phyloP scores from a whole-genome alignment of 2,113 vertebrate genomes.

The Astur gentilis region DNA sequence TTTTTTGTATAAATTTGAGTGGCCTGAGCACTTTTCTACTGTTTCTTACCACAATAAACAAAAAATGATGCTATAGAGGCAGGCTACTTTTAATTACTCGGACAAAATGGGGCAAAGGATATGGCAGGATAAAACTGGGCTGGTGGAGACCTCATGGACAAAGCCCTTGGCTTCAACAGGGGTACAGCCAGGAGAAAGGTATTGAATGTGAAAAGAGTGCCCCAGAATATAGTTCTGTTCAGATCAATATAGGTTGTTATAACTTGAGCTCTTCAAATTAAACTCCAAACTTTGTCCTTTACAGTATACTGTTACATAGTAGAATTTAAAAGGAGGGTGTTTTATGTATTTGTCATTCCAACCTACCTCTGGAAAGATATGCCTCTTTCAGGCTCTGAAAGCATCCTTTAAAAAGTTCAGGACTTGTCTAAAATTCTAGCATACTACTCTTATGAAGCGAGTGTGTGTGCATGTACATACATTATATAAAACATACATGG shows the following conservation, averaged over 20 bases:
- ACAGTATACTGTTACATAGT: background rate
- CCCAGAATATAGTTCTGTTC: background rate
- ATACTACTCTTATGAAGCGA: background rate
- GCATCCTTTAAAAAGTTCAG: background rate
- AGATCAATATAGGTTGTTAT: background rate
- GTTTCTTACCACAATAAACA: background rate
- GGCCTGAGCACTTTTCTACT: accelerated
- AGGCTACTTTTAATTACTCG: background rate
- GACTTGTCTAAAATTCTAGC: background rate
- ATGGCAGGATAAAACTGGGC: background rate
- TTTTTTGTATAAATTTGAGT: background rate
- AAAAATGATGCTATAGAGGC: background rate
- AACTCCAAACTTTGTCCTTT: background rate
- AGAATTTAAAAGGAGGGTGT: background rate
- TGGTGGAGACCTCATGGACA: background rate
- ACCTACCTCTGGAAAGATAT: background rate
- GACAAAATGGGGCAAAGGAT: background rate
- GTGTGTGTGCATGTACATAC: background rate
- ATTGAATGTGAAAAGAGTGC: background rate
- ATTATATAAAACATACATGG: background rate
- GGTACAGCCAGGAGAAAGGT: background rate
- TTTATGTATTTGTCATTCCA: background rate
- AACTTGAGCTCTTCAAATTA: background rate
- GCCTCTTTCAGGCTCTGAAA: background rate
- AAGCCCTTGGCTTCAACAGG: background rate